These are phyloP conservation scores for Lasioglossum leucozonium DNA, from an alignment of 2,888 invertebrate species.

Conservation along the genomic window DNA sequence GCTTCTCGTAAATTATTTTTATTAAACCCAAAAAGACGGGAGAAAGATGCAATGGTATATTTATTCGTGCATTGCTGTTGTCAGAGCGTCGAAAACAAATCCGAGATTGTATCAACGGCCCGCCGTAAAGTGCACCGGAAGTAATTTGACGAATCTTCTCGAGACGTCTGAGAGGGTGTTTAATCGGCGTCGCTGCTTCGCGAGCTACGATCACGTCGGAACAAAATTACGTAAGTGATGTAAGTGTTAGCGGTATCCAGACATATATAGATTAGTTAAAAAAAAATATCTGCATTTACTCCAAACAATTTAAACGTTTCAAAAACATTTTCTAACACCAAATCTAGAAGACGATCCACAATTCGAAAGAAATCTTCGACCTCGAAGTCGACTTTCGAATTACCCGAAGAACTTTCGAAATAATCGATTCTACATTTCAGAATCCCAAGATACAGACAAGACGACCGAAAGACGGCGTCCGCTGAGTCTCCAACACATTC, in stretches of 20 bases:
- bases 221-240: constrained; percentile 82
- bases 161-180: constrained; percentile 2
- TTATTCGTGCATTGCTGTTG: neutral
- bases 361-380: no score
- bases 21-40: neutral
- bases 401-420: neutral
- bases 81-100: constrained; percentile 39
- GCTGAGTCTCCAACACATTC: constrained; percentile 36
- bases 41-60: neutral
- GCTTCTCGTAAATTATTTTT: neutral
- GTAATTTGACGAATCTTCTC: constrained; percentile 32
- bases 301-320: neutral
- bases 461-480: neutral
- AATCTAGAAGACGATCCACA: no score
- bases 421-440: constrained; percentile 42
- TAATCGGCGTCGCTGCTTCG: constrained; percentile 33
- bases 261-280: neutral
- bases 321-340: no score
- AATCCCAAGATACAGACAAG: neutral
- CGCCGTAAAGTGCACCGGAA: constrained; percentile 7
- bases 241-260: constrained; percentile 69
- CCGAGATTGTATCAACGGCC: constrained; percentile 7
- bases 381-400: neutral
- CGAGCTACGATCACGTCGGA: constrained; percentile 35
- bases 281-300: neutral